Percentiles rank a stretch among this genome's conserved stretches.
phyloP scores from a whole-genome alignment of 2,797 vertebrate genomes.

The Labroides dimidiatus region DNA sequence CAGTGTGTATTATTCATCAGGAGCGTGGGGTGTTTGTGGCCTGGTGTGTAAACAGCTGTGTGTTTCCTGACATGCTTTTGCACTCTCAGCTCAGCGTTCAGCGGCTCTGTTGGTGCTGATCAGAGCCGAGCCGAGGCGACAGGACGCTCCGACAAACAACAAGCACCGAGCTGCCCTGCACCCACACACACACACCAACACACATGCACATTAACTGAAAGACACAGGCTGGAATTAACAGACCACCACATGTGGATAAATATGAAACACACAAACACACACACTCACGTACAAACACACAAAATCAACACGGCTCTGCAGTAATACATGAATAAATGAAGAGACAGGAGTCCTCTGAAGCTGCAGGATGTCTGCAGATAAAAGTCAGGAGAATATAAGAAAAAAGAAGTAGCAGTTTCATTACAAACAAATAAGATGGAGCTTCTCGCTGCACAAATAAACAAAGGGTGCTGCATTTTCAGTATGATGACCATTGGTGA shows the following conservation, averaged over 20 bases:
- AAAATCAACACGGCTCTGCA: constrained; percentile 73
- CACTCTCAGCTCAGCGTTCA: constrained; percentile 91
- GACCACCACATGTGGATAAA: constrained; percentile 49
- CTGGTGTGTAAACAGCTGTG: constrained; percentile 95
- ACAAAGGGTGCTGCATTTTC: too few species aligned
- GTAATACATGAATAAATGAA: constrained; percentile 77
- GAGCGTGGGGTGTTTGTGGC: constrained; percentile 79
- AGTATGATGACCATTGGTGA: too few species aligned
- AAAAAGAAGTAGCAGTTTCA: constrained; percentile 36
- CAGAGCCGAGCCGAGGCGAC: constrained; percentile 91
- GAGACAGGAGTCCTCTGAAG: constrained; percentile 37
- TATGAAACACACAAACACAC: constrained; percentile 55
- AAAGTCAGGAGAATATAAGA: constrained; percentile 47
- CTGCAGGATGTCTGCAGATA: constrained; percentile 47
- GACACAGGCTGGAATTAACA: constrained; percentile 24
- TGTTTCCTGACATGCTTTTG: constrained; percentile 98
- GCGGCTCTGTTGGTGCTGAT: constrained; percentile 90
- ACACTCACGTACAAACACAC: constrained; percentile 38
- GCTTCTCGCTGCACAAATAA: too few species aligned
- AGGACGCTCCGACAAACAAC: constrained; percentile 87
- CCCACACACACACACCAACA: constrained; percentile 13
- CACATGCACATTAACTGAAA: constrained; percentile 32
- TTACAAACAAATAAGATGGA: constrained; percentile 17
- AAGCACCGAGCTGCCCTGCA: constrained; percentile 35
- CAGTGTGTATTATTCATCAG: constrained; percentile 84